phyloP scores from a whole-genome alignment of 2,113 vertebrate species.

The Nyctereutes procyonoides region DNA sequence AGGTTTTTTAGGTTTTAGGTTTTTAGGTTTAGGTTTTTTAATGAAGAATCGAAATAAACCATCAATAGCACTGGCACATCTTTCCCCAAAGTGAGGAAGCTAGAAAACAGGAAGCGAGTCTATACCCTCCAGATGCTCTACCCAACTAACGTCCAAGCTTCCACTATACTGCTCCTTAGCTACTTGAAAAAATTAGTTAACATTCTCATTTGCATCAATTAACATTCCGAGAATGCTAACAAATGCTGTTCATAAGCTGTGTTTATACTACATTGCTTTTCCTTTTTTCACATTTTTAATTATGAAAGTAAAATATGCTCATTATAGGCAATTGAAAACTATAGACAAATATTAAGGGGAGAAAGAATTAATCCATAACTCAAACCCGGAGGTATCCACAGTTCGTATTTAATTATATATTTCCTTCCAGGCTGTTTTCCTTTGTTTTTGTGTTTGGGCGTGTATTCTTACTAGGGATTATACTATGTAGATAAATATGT shows the following conservation, averaged over 20 bases:
- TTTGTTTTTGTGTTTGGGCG: background rate
- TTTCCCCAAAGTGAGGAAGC: constrained; percentile 29
- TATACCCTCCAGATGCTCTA: constrained; percentile 36
- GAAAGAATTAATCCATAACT: constrained; percentile 39
- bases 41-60: background rate
- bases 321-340: constrained; percentile 56
- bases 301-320: constrained; percentile 68
- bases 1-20: background rate
- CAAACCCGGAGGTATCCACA: background rate
- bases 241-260: constrained; percentile 64
- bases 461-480: background rate
- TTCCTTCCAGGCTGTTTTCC: background rate
- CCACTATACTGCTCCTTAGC: constrained; percentile 41
- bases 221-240: constrained; percentile 71
- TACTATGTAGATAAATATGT: background rate
- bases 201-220: constrained; percentile 75
- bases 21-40: background rate
- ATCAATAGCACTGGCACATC: background rate
- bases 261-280: constrained; percentile 69
- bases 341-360: constrained; percentile 50
- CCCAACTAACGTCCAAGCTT: background rate
- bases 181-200: constrained; percentile 60
- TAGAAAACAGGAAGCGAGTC: constrained; percentile 42
- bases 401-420: constrained; percentile 4
- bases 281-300: constrained; percentile 67